Conservation (phyloP, 2,797 vertebrate species). For the Zalophus californianus region DNA sequence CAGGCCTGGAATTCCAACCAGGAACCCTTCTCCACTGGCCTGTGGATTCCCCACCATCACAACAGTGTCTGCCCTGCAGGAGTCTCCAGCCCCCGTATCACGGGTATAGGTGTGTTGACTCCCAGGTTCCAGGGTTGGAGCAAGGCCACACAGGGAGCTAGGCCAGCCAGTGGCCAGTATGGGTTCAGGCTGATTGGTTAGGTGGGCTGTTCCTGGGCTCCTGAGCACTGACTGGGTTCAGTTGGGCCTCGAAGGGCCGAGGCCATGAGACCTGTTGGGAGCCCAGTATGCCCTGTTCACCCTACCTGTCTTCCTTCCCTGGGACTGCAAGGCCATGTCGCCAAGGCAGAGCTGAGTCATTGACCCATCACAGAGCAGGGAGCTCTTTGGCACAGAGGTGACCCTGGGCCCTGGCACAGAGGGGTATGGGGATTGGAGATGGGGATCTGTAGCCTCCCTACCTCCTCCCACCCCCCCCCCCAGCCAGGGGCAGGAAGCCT, state of each 20-base stretch:
- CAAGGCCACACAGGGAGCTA: neutral
- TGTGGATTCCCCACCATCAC: neutral
- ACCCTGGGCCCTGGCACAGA: neutral
- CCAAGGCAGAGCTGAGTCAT: neutral
- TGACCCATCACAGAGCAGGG: neutral
- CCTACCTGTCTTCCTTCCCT: neutral
- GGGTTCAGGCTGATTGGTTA: neutral
- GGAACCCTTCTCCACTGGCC: neutral
- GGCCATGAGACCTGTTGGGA: neutral
- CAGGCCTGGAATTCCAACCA: neutral
- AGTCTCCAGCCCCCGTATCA: neutral
- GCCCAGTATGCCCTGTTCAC: neutral
- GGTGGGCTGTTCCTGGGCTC: neutral
- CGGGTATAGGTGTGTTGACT: neutral
- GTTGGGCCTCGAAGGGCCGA: neutral
- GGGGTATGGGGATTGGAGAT: neutral
- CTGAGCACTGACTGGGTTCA: neutral
- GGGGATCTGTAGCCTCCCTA: neutral
- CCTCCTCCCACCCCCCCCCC: fast-evolving
- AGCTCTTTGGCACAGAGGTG: neutral
- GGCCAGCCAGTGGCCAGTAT: neutral
- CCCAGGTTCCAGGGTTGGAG: slow-evolving; percentile 70
- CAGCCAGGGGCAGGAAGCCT: neutral
- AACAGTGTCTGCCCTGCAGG: neutral
- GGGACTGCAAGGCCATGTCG: neutral